Base-by-base conservation (phyloP, 2,888 invertebrate species). In the Heliconius sara region DNA sequence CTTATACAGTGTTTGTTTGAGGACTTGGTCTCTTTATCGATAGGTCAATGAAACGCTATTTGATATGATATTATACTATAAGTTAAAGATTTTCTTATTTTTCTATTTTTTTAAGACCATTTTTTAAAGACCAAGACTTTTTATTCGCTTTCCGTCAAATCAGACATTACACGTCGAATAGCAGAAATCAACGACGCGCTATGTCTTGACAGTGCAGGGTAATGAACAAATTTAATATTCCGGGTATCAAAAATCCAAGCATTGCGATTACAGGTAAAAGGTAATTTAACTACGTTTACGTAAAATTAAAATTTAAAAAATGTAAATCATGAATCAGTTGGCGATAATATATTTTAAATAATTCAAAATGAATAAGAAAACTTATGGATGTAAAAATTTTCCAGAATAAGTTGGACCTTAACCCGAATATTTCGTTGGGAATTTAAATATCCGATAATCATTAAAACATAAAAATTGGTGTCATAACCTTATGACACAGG, bases 11-110 rank as follows among this genome's bases (percentile, higher is more conserved):
- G 72, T 57, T 72, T 57, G 57, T n/a, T 57, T 27, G 27, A 6
- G 34, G 30, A 73, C 25, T 77, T 12, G 52, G 43, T 77, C 74
- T 70, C 74, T 47, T 70, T 80, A 80, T 80, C 80, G 43, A 76
- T 65, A 76, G 80, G 78, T 80, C 80, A 80, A 78, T 80, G 60
- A 78, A 78, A 79, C 27, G n/a, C 1, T 47, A 60, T 47, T 39
- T 19, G 43, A 43, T 47, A 65, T n/a, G 12, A 19, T 65, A 27
- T 39, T 27, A 2, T 43, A 25, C 1, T 52, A 34, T 25, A 74
- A 16, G 30, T 27, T 27, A 1, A 27, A 27, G 27, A 27, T 27
- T 27, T 27, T 27, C 27, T 27, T 27, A 27, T 27, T 27, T 27
- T 27, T 27, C 27, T 27, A 27, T 27, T 27, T 27, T 27, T 27